Conservation (phyloP, 37 sponge, comb jelly and placozoan species). For the Halichondria panicea region DNA sequence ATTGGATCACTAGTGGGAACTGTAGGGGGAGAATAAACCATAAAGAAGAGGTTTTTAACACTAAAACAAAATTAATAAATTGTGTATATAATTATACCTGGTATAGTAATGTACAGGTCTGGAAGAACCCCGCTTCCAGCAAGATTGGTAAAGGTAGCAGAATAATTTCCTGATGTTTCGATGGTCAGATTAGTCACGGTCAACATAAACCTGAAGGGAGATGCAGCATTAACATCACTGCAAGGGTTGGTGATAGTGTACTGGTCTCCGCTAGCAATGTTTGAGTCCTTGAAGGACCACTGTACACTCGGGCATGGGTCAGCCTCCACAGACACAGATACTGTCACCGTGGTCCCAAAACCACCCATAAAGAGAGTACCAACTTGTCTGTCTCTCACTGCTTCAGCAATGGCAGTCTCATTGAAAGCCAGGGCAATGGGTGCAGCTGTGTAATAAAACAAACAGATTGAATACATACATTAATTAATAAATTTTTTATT, state of each 20-base stretch:
- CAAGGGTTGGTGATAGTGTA: background rate
- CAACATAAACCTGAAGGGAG: conserved; percentile 19
- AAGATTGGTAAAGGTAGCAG: conserved; percentile 15
- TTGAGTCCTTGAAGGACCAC: conserved; percentile 8
- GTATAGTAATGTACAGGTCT: conserved; percentile 5
- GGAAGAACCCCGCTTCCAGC: background rate
- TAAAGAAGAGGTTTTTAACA: too few relatives aligned
- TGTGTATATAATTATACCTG: background rate
- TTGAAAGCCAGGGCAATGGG: too few relatives aligned
- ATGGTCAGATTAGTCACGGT: conserved; percentile 7
- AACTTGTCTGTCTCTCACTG: background rate
- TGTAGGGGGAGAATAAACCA: too few relatives aligned
- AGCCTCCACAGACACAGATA: conserved; percentile 15
- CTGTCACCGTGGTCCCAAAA: background rate
- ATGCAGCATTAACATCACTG: background rate
- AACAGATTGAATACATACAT: too few relatives aligned
- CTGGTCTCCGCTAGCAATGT: background rate
- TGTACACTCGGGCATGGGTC: conserved; percentile 39
- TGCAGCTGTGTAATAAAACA: too few relatives aligned
- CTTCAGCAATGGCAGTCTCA: too few relatives aligned
- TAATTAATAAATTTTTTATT: too few relatives aligned
- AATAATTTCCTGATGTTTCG: conserved; percentile 13
- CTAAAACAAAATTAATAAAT: background rate
- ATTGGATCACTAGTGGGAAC: conserved; percentile 2
- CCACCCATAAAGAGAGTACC: background rate